Base-by-base conservation (phyloP, 1,140 invertebrate genomes). In the Camponotus vicinus region DNA sequence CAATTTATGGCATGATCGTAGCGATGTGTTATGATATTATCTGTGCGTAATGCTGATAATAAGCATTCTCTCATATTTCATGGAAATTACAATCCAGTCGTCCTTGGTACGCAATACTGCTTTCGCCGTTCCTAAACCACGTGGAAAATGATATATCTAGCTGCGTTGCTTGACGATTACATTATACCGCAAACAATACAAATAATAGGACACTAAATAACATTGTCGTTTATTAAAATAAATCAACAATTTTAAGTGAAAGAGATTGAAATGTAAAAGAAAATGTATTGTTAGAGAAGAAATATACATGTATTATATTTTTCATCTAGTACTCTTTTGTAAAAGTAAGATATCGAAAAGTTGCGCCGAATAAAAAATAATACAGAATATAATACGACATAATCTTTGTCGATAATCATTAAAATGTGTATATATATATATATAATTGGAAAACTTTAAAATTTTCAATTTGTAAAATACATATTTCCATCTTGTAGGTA, bases 1-100 rank as follows among this genome's bases (percentile, higher is more conserved):
- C n/a, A 52, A 67, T 67, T 79, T 42, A 5, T 52, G 61, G 11
- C 4, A 40, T 71, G n/a, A 27, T 49, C 13, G 37, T 82, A 59
- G 71, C 3, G 11, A 63, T 55, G n/a, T 55, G 18, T 64, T 9
- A 15, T 4, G 55, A 13, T 13, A 52, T 32, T 27, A 37, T 18
- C 6, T 8, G 18, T 18, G 13, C 1, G 8, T 55, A 55, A 69
- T 55, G 64, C 15, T 18, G 3, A 37, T 42, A 37, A 61, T 55
- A 18, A 34, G 27, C 49, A 34, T 21, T 66, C 9, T 8, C 18
- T 7, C 6, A 21, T 52, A 32, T 79, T 79, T 55, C 32, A 8
- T 18, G 21, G 1, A 55, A 52, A 55, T 40, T 21, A 4, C 45
- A n/a, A 57, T 27, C 55, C 21, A 70, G 1, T 59, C 0, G 64